Evolutionary conservation across 2,113 vertebrate genomes (phyloP).

Genomic region (Aspidoscelis tigris): DNA sequence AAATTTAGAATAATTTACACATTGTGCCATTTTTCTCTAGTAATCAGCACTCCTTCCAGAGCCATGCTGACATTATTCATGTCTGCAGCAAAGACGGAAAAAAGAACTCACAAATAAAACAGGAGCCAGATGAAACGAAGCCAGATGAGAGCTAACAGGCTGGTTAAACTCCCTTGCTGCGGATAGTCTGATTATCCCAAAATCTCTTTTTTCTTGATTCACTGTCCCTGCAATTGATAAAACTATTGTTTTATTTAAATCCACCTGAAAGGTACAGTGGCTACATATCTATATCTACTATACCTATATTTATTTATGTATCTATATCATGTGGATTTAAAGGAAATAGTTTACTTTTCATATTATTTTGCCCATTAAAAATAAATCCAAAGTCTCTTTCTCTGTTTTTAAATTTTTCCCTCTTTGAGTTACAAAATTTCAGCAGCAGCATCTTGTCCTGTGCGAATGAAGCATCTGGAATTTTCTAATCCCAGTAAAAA

Average conservation of each 20-base stretch:
- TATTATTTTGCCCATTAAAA: neutral
- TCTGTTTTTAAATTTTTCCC: neutral
- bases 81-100: conserved; percentile 39
- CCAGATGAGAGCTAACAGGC: neutral
- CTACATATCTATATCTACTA: no score
- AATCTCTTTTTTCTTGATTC: neutral
- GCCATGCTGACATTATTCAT: conserved; percentile 46
- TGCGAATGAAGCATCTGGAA: neutral
- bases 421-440: neutral
- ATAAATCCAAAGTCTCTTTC: neutral
- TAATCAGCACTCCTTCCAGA: conserved; percentile 44
- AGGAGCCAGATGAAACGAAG: conserved; percentile 50
- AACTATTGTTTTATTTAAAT: no score
- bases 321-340: no score
- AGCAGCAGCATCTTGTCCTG: conserved; percentile 7
- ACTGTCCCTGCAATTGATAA: no score
- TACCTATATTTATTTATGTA: no score
- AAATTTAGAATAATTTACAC: conserved; percentile 24
- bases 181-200: neutral
- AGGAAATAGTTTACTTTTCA: no score
- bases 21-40: conserved; percentile 36
- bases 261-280: no score
- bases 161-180: neutral
- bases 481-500: conserved; percentile 5
- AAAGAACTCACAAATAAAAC: conserved; percentile 46